Percentiles rank a stretch among this genome's conserved stretches.
These are phyloP conservation scores for Ammodramus savannarum DNA, from an alignment of 2,113 vertebrate genomes.

Conservation along the genomic window DNA sequence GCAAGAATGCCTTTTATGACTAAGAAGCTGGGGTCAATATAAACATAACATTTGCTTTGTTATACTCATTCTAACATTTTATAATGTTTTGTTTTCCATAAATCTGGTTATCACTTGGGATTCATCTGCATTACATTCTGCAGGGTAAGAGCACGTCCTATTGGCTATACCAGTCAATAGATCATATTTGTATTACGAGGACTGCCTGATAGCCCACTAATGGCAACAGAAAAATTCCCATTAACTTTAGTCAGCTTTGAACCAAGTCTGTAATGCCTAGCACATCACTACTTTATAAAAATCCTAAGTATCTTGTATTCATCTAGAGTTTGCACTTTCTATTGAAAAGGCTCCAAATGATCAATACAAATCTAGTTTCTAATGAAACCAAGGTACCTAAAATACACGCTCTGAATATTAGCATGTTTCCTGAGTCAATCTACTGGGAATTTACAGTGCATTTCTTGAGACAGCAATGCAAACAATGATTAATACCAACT, in stretches of 20 bases:
- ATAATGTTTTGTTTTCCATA: background rate
- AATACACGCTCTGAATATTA: background rate
- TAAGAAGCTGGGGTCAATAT: background rate
- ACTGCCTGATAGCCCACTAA: background rate
- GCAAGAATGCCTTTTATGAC: background rate
- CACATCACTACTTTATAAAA: background rate
- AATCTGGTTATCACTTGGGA: background rate
- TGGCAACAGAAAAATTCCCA: background rate
- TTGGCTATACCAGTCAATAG: background rate
- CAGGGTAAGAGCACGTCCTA: background rate
- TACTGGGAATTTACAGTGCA: background rate
- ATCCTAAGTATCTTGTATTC: background rate
- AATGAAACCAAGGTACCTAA: background rate
- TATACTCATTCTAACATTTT: background rate
- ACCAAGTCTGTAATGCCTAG: background rate
- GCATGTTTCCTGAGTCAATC: background rate
- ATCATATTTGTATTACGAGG: background rate
- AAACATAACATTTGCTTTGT: background rate
- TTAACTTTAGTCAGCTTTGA: background rate
- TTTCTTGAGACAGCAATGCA: slow-evolving; percentile 14
- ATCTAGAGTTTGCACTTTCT: background rate
- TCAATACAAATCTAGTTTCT: background rate
- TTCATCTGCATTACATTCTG: background rate
- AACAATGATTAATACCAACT: slow-evolving; percentile 6
- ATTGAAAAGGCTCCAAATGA: background rate